Percentiles rank a stretch among this genome's conserved stretches.
Conservation (phyloP, 2,888 invertebrate species). For the Byasa hedistus region DNA sequence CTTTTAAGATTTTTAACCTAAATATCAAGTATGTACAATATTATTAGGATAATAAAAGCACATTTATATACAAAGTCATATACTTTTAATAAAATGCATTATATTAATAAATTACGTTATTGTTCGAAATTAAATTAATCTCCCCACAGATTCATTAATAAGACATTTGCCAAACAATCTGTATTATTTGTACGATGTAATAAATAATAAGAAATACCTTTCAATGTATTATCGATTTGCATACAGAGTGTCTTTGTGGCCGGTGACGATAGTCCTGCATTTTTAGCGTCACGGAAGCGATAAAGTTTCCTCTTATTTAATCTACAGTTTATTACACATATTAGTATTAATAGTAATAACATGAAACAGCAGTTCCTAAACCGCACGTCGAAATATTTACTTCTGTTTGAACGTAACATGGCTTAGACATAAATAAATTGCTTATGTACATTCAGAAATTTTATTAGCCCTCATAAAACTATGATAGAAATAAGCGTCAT, state of each 20-base stretch:
- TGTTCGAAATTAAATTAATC: too few relatives aligned
- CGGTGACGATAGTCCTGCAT: not conserved
- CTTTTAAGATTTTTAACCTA: too few relatives aligned
- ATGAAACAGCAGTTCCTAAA: not conserved
- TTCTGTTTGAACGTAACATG: not conserved
- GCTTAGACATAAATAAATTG: not conserved
- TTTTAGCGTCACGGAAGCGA: not conserved
- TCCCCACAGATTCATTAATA: too few relatives aligned
- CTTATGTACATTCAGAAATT: not conserved
- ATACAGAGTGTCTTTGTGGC: conserved; percentile 41
- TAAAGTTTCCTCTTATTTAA: not conserved
- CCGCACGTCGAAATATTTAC: not conserved
- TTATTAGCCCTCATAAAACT: conserved; percentile 3
- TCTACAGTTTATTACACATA: conserved; percentile 8
- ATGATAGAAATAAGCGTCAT: not conserved
- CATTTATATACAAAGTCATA: too few relatives aligned
- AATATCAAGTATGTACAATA: too few relatives aligned
- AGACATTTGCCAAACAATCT: too few relatives aligned
- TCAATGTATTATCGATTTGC: conserved; percentile 42
- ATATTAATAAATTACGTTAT: too few relatives aligned
- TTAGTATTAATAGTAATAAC: not conserved
- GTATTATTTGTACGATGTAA: too few relatives aligned
- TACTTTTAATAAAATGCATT: too few relatives aligned
- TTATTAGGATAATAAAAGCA: too few relatives aligned
- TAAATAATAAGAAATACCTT: conserved; percentile 40